Conservation (phyloP, 2,888 invertebrate genomes). For the Netelia inedita region DNA sequence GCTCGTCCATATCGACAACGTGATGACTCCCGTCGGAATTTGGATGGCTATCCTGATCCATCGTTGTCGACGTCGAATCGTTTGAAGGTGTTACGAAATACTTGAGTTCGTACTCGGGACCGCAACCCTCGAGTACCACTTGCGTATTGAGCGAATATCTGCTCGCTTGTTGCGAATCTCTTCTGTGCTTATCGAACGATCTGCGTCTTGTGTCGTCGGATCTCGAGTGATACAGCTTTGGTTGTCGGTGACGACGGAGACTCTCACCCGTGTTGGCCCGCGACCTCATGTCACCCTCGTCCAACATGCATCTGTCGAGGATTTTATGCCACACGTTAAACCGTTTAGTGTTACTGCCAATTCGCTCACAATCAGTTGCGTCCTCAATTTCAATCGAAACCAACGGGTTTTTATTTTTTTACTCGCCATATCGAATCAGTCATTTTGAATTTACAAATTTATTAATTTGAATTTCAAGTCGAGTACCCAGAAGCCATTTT, state of each 20-base stretch:
- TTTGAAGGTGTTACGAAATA: conserved; percentile 79
- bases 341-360: background rate
- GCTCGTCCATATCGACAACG: conserved; percentile 77
- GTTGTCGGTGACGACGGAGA: conserved; percentile 76
- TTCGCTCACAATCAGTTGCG: conserved; percentile 59
- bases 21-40: conserved; percentile 79
- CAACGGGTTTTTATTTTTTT: background rate
- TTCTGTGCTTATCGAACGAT: conserved; percentile 81
- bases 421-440: too few relatives aligned
- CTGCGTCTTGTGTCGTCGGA: conserved; percentile 82
- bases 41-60: conserved; percentile 71
- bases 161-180: conserved; percentile 78
- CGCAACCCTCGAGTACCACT: conserved; percentile 74
- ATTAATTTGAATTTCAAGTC: background rate
- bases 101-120: conserved; percentile 78
- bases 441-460: background rate
- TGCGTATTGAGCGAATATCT: conserved; percentile 79
- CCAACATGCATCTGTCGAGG: conserved; percentile 76
- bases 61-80: conserved; percentile 76
- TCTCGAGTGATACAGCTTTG: conserved; percentile 82
- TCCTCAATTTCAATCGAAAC: background rate
- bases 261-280: conserved; percentile 81
- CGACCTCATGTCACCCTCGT: conserved; percentile 78
- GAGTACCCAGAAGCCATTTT: conserved; percentile 1
- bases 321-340: conserved; percentile 74